Conservation (phyloP, 2,797 vertebrate species). For the Chanos chanos region DNA sequence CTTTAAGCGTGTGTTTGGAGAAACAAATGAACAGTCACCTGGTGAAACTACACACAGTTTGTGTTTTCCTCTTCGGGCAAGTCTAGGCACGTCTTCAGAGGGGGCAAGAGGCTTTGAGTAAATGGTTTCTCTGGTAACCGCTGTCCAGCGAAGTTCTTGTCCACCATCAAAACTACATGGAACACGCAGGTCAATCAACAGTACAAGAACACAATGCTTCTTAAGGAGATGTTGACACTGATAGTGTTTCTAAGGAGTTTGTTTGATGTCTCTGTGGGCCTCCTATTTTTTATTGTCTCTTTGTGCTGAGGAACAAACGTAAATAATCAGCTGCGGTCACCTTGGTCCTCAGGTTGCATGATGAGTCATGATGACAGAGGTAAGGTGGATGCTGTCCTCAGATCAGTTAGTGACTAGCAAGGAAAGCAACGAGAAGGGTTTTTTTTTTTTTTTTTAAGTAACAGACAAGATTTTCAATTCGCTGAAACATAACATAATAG, state of each 20-base stretch:
- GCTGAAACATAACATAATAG: too few relatives aligned
- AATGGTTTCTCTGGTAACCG: conserved; percentile 40
- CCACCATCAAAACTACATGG: conserved; percentile 1
- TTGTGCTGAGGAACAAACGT: conserved; percentile 8
- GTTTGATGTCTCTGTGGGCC: conserved; percentile 9
- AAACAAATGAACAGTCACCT: background rate
- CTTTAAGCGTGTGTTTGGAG: too few relatives aligned
- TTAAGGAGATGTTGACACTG: conserved; percentile 4
- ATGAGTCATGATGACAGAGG: background rate
- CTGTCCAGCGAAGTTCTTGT: conserved; percentile 26
- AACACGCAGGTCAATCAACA: conserved; percentile 29
- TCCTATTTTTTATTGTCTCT: conserved; percentile 3
- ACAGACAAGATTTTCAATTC: too few relatives aligned
- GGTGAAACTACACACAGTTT: background rate
- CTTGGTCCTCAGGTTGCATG: conserved; percentile 12
- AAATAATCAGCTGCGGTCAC: background rate
- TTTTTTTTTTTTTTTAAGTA: too few relatives aligned
- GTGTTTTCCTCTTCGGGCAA: conserved; percentile 11
- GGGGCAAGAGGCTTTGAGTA: conserved; percentile 4
- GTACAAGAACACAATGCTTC: conserved; percentile 22
- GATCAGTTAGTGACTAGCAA: background rate
- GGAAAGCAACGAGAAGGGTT: background rate
- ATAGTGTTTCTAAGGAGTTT: conserved; percentile 17
- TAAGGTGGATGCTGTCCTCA: background rate
- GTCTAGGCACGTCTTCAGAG: conserved; percentile 32